phyloP scores from a whole-genome alignment of 2,797 vertebrate species.

The Strix occidentalis region DNA sequence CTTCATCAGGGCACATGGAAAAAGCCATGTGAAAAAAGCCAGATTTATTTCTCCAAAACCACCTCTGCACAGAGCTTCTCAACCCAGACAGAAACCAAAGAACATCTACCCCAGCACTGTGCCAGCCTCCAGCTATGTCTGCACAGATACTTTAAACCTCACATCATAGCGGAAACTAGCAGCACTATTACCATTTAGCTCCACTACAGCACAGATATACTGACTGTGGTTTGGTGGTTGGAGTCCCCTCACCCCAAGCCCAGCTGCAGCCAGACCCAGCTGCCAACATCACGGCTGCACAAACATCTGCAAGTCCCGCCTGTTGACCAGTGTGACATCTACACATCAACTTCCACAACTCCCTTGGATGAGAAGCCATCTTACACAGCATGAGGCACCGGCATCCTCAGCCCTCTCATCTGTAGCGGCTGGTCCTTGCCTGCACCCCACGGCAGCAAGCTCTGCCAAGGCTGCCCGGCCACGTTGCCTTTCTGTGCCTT shows the following conservation, averaged over 20 bases:
- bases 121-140: rapidly evolving
- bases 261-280: background rate
- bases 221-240: background rate
- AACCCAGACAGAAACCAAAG: background rate
- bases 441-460: background rate
- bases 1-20: background rate
- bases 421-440: too few species aligned
- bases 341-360: background rate
- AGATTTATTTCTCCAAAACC: background rate
- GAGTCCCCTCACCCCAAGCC: background rate
- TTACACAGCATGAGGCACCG: background rate
- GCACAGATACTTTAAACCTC: background rate
- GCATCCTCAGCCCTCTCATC: background rate
- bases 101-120: background rate
- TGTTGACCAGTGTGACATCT: background rate
- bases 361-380: background rate
- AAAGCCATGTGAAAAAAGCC: background rate
- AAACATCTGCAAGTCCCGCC: background rate
- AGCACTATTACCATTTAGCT: background rate
- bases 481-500: background rate
- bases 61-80: background rate
- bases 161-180: background rate
- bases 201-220: background rate
- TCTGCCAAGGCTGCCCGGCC: background rate
- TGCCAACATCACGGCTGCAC: background rate